Evolutionary conservation across 1,140 invertebrate species (phyloP).

Genomic region (Chironomus tepperi): DNA sequence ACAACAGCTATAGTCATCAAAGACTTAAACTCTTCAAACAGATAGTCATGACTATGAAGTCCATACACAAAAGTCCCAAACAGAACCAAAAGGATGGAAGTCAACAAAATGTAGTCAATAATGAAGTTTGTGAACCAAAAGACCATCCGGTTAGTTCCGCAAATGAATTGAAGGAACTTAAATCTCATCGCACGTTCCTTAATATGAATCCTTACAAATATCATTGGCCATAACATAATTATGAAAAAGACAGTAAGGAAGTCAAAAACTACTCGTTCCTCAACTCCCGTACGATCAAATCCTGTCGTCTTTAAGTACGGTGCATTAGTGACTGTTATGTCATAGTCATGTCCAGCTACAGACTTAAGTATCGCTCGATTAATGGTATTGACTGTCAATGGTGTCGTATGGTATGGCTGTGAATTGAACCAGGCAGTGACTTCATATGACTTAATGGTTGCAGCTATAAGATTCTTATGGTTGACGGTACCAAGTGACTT

Average conservation of each 20-base stretch:
- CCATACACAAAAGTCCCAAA: conserved; percentile 48
- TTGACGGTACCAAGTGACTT: conserved; percentile 33
- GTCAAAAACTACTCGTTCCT: conserved; percentile 44
- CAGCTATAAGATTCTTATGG: conserved; percentile 40
- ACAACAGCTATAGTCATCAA: conserved; percentile 43
- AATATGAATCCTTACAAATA: conserved; percentile 28
- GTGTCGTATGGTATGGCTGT: conserved; percentile 40
- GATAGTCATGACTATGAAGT: conserved; percentile 47
- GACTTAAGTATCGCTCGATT: conserved; percentile 38
- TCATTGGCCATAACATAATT: conserved; percentile 30
- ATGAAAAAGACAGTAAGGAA: conserved; percentile 45
- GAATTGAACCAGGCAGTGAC: conserved; percentile 41
- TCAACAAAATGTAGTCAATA: conserved; percentile 62
- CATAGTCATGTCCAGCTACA: conserved; percentile 32
- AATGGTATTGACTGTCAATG: conserved; percentile 35
- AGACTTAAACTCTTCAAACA: conserved; percentile 42
- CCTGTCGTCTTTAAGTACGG: conserved; percentile 50
- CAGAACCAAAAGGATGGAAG: conserved; percentile 45
- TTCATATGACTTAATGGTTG: conserved; percentile 34
- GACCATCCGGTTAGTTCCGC: conserved; percentile 60
- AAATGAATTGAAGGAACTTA: conserved; percentile 54
- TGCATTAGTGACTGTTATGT: conserved; percentile 55
- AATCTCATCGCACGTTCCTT: conserved; percentile 46
- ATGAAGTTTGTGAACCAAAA: conserved; percentile 62
- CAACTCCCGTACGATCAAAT: conserved; percentile 36